Base-by-base conservation (phyloP, 2,888 invertebrate species). In the Aplocera efformata region DNA sequence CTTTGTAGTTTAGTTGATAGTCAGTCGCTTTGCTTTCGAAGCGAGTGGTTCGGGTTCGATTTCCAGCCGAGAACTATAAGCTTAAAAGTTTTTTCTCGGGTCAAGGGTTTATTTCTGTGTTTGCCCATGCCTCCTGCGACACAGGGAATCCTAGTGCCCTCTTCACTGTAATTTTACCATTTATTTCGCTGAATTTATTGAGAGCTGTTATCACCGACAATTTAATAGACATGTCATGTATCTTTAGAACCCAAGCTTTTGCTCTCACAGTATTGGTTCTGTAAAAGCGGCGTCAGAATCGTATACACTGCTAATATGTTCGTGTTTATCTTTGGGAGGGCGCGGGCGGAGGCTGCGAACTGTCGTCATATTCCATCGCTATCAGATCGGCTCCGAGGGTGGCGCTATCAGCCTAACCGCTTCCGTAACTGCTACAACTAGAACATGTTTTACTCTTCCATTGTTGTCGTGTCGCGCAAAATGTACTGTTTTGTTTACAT, bases 301-400 rank as follows among this genome's bases (percentile, higher is more conserved):
- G 29, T 26, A 30, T 31, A 35, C 10, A 35, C 31, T 36, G 35
- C 45, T 54, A 53, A 49, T 48, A 53, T 58, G 60, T 61, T 64
- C 59, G 60, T 64, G 60, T 60, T 61, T 63, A 63, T 60, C 62
- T 57, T 52, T 50, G 3, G 51, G 48, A 49, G 42, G 45, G 51
- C 56, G 61, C 55, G 53, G 64, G 72, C 13, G 13, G 61, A 68
- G 74, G 68, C 67, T 63, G 79, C 70, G 67, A 81, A 80, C 76
- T 81, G 82, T 83, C 79, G 78, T 81, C 80, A 70, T 83, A 78
- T 74, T 73, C 72, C 67, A 69, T 62, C 63, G 67, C 56, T 80
- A 83, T 83, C 83, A 53, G 81, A 81, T 80, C 62, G 72, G 63
- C 56, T 57, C 62, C 63, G 47, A 51, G 67, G 67, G 73, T 57